phyloP scores from a whole-genome alignment of 2,113 vertebrate genomes.

The Gymnogyps californianus region DNA sequence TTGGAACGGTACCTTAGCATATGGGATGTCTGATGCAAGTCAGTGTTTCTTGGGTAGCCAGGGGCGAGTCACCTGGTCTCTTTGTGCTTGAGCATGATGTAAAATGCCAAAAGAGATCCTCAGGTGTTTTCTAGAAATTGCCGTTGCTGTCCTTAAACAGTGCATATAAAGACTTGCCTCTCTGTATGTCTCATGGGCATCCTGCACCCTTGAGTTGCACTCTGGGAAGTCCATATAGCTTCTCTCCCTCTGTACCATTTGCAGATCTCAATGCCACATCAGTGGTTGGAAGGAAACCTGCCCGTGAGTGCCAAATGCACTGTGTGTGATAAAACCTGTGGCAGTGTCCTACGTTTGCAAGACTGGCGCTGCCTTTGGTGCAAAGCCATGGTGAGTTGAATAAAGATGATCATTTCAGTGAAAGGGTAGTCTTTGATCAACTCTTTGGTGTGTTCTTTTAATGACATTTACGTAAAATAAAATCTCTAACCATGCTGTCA shows the following conservation, averaged over 20 bases:
- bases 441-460: neutral
- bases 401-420: neutral
- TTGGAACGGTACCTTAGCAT: neutral
- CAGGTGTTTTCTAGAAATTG: neutral
- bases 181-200: neutral
- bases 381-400: conserved; percentile 89
- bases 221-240: neutral
- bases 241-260: neutral
- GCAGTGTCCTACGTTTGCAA: conserved; percentile 92
- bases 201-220: neutral
- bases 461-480: neutral
- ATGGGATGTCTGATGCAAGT: neutral
- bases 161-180: neutral
- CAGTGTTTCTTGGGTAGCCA: neutral
- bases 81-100: neutral
- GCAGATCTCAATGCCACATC: conserved; percentile 96
- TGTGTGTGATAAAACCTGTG: conserved; percentile 95
- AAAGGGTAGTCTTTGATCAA: neutral
- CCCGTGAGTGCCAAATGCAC: conserved; percentile 93
- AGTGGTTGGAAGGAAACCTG: conserved; percentile 97
- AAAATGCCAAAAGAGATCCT: neutral
- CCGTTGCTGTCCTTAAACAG: neutral
- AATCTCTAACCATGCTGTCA: neutral
- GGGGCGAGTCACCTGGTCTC: neutral
- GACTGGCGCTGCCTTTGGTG: conserved; percentile 98